A percentile compares a stretch with the other conserved stretches of the same genome.
phyloP scores from a whole-genome alignment of 2,113 vertebrate genomes.

The Marcusenius ussheri region DNA sequence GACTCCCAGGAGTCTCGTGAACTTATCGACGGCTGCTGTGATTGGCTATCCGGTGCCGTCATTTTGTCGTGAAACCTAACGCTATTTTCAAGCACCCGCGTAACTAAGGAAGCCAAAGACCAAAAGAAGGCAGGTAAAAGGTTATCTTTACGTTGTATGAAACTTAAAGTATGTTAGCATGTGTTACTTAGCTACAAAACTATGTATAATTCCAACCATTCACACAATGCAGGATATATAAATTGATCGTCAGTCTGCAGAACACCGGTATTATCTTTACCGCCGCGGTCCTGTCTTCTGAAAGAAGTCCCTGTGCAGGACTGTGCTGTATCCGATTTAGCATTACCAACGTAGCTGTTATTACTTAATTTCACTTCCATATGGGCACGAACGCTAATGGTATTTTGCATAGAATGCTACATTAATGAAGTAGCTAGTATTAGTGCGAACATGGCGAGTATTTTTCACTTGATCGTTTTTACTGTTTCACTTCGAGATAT shows the following conservation, averaged over 20 bases:
- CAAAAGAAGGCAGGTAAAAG: not conserved
- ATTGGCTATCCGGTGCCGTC: constrained; percentile 34
- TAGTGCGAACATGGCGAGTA: not conserved
- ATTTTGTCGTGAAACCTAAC: constrained; percentile 30
- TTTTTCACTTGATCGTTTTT: not conserved
- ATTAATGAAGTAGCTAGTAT: not conserved
- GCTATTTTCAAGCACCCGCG: constrained; percentile 25
- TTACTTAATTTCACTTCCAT: not conserved
- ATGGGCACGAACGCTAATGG: not conserved
- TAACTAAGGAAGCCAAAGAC: constrained; percentile 43
- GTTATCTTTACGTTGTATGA: not conserved
- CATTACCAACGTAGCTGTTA: not conserved
- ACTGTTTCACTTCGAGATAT: not conserved
- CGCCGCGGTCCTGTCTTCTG: not conserved
- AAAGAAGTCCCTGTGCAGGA: not conserved
- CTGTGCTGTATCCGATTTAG: not conserved
- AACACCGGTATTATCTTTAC: not conserved
- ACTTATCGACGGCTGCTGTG: constrained; percentile 24
- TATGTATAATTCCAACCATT: not conserved
- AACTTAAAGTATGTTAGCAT: not conserved
- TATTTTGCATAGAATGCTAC: not conserved
- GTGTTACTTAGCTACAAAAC: not conserved
- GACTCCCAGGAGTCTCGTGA: constrained; percentile 7
- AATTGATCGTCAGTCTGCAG: not conserved
- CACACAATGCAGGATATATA: not conserved